Base-by-base conservation (phyloP, 2,113 vertebrate genomes). In the Notechis scutatus region DNA sequence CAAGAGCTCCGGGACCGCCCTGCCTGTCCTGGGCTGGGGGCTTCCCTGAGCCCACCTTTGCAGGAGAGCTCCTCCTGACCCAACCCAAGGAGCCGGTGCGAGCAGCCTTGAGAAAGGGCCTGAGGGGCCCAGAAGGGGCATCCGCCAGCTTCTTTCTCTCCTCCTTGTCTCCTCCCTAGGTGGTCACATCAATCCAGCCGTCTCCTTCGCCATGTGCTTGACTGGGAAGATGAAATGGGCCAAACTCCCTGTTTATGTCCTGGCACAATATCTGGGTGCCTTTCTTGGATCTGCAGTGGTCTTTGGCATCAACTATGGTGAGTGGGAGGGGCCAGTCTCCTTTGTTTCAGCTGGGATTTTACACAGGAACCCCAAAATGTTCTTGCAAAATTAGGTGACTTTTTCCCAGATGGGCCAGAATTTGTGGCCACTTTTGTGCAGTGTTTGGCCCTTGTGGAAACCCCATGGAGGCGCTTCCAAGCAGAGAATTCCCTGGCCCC, bases 121-220 rank as follows among this genome's bases (percentile, higher is more conserved):
- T 0, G 9, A 29, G 26, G 26, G 50, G n/a, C 50, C 29, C 7
- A 55, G 50, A 8, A 55, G 52, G 87, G 6, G 6, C 15, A 7
- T 20, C 69, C 1, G 15, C 74, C 34, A 81, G 74, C 7, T 29
- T 54, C 87, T 55, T n/a, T 34, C 52, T 88, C 52, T 34, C 29
- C 7, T 34, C 18, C 15, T 39, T 1, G 1, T 89, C 94, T 96
- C 97, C 47, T 50, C 47, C 47, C 52, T 96, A 99, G 99, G 99
- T 93, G 99, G 98, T 50, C 99, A 99, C 56, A 97, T 99, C 94
- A 99, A 99, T 97, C 99, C 99, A 18, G 99, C 99, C 0, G 98
- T 99, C 91, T 98, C 99, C 93, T 98, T 99, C 92, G 98, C 99
- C 90, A 98, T 99, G 99, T 98, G 98, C 59, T 96, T 99, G 95